Evolutionary conservation across 2,888 invertebrate genomes (phyloP).

Genomic region (Urechis unicinctus): DNA sequence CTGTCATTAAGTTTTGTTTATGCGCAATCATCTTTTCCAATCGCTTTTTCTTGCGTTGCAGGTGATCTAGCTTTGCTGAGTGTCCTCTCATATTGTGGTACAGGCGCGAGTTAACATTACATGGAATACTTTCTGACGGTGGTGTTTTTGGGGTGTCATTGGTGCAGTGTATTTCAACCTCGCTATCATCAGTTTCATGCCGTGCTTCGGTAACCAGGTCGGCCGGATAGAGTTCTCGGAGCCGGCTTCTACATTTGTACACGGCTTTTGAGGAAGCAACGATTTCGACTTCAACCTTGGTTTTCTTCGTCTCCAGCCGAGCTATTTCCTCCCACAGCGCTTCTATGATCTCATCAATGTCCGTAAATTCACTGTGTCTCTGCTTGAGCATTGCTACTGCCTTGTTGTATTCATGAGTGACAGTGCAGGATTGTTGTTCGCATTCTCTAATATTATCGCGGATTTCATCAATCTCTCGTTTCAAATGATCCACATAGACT

Average conservation of each 20-base stretch:
- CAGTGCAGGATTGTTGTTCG: not conserved
- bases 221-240: conserved; percentile 1
- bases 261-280: conserved; percentile 3
- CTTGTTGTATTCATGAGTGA: conserved; percentile 2
- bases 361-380: not conserved
- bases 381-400: conserved; percentile 4
- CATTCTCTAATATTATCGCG: conserved; percentile 1
- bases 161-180: not conserved
- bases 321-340: not conserved
- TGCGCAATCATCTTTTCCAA: not conserved
- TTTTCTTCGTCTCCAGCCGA: conserved; percentile 2
- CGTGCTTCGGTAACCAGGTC: not conserved
- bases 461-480: conserved; percentile 6
- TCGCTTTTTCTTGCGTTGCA: not conserved
- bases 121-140: not conserved
- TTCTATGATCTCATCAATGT: not conserved
- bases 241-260: not conserved
- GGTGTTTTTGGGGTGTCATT: not conserved
- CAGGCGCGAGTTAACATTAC: not conserved
- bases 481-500: conserved; percentile 8
- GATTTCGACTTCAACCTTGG: conserved; percentile 5
- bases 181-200: not conserved
- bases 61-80: conserved; percentile 1
- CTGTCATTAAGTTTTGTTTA: not conserved
- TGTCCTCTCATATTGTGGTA: not conserved